Evolutionary conservation across 2,797 vertebrate genomes (phyloP), one percentile per base, ranked within the genome.

Genomic region (Sebastes flavidus): DNA sequence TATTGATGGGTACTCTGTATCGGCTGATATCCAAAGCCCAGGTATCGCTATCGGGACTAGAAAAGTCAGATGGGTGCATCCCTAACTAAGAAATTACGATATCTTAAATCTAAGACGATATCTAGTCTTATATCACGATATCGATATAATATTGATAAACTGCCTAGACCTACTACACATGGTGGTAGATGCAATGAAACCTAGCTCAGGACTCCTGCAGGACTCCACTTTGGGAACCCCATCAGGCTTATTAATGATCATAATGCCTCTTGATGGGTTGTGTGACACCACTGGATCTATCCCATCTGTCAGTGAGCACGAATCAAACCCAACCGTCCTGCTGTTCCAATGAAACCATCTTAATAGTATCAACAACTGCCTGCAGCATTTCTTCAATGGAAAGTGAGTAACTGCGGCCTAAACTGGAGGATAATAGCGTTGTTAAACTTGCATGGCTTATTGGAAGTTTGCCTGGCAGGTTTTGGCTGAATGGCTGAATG

Each of bases 381-480:
- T 85, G 83, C 38, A 30, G 83, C 56, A 61, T 86, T 74, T 81
- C 30, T 83, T 83, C 71, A 78, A 72, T 84, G 75, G 52, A 61
- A 83, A 89, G 79, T 80, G 72, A 83, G 72, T n/a, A n/a, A 67
- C 69, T 72, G 68, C 70, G 85, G 86, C 85, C 86, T 84, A 59
- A 75, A 5, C 32, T 27, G 75, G 75, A 14, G 72, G 62, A 49
- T n/a, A 77, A 20, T 1, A 75, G 74, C 56, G 7, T 4, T 5
- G 75, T 59, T 78, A 20, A 89, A 91, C 81, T 90, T 79, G 75
- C 77, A 54, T 8, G 68, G n/a, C 11, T 86, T 69, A 71, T 2
- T 80, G 79, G 81, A 93, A 92, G 91, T 93, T 92, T 89, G 32
- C 62, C 85, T 75, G 11, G 62, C 65, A 77, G 73, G 32, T 34